phyloP scores from a whole-genome alignment of 2,797 vertebrate genomes.

The Threskiornis aethiopicus region DNA sequence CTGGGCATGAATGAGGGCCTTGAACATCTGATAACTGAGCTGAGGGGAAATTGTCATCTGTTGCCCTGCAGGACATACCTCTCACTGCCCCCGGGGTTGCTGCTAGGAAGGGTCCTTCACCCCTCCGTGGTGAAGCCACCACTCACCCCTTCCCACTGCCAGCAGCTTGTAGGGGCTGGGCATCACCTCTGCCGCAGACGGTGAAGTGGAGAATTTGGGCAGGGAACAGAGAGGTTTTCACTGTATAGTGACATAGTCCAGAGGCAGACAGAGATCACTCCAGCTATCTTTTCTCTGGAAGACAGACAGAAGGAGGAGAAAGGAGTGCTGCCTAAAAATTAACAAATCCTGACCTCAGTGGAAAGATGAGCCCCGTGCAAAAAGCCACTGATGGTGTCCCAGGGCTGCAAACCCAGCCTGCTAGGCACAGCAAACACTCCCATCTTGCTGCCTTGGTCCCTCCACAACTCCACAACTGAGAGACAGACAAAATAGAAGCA shows the following conservation, averaged over 20 bases:
- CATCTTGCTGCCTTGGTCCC: accelerated
- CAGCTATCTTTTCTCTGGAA: neutral
- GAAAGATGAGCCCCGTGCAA: neutral
- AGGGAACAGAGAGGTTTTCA: neutral
- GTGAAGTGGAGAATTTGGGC: neutral
- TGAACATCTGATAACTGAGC: neutral
- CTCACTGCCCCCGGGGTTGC: neutral
- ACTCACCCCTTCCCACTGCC: accelerated
- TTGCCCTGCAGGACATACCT: neutral
- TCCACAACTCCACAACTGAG: neutral
- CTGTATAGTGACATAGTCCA: neutral
- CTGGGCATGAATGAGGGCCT: neutral
- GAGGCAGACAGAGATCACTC: neutral
- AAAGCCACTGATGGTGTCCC: neutral
- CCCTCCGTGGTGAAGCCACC: accelerated
- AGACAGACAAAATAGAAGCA: neutral
- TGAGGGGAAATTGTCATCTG: neutral
- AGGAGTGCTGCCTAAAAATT: neutral
- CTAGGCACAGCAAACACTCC: neutral
- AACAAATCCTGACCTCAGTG: neutral
- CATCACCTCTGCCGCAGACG: neutral
- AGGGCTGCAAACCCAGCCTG: neutral
- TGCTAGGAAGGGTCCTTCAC: neutral
- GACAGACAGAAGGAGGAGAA: neutral
- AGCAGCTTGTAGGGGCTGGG: neutral